These are phyloP conservation scores for Belgica antarctica DNA, from an alignment of 2,888 invertebrate species.

Conservation along the genomic window DNA sequence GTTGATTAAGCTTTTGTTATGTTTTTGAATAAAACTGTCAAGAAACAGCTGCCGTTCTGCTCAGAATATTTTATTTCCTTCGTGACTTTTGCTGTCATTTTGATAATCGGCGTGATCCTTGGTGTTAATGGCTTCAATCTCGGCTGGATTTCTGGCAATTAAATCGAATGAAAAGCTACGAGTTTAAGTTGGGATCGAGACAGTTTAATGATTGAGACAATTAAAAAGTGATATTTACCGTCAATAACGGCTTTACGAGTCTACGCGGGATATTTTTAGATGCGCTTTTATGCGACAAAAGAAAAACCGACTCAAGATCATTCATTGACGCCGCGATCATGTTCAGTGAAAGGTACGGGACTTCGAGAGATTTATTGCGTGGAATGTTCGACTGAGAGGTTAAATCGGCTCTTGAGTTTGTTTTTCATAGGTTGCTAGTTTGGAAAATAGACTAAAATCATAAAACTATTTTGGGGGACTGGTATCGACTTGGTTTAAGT, in stretches of 20 bases:
- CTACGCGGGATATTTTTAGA: neutral
- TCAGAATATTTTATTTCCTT: neutral
- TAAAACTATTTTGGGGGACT: no score
- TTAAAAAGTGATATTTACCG: neutral
- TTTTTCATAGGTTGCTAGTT: no score
- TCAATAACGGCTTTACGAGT: neutral
- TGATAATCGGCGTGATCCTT: neutral
- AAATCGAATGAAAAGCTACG: neutral
- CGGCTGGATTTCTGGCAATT: neutral
- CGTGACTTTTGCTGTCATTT: neutral
- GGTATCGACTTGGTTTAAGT: no score
- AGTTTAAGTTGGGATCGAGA: neutral
- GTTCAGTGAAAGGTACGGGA: neutral
- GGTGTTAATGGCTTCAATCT: neutral
- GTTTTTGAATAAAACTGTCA: neutral
- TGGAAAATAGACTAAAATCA: no score
- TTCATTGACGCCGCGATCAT: no score
- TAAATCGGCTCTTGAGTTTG: neutral
- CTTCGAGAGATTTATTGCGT: neutral
- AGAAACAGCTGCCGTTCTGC: neutral
- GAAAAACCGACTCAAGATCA: neutral
- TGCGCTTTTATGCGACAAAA: neutral
- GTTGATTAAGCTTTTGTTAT: neutral
- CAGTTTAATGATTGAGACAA: slow-evolving; percentile 5
- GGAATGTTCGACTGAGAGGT: neutral